A percentile compares a stretch with the other conserved stretches of the same genome.
Conservation (phyloP, 2,797 vertebrate genomes). For the Taenioides sp. region DNA sequence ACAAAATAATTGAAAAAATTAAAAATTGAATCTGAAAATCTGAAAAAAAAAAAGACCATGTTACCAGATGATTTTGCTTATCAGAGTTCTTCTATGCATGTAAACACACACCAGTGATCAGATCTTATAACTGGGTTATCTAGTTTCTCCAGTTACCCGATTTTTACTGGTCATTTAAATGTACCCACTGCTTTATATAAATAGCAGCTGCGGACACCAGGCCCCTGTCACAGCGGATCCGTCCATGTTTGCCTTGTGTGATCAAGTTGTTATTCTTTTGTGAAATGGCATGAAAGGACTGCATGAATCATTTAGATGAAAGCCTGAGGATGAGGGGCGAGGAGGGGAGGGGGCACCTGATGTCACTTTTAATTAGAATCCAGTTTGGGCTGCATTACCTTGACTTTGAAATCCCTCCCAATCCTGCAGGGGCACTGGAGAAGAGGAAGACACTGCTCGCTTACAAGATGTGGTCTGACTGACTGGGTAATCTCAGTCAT, state of each 20-base stretch:
- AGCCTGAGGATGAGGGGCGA: slow-evolving; percentile 60
- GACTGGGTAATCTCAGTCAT: slow-evolving; percentile 57
- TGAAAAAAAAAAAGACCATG: no score
- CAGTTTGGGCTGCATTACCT: slow-evolving; percentile 73
- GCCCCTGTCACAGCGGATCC: slow-evolving; percentile 68
- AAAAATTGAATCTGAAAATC: no score
- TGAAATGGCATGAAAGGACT: slow-evolving; percentile 70
- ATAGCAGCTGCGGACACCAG: slow-evolving; percentile 52
- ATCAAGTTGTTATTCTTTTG: slow-evolving; percentile 74
- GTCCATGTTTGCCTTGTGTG: slow-evolving; percentile 65
- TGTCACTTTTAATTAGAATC: slow-evolving; percentile 82
- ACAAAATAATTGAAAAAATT: no score
- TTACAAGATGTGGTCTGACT: slow-evolving; percentile 71
- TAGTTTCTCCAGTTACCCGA: no score
- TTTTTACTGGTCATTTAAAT: no score
- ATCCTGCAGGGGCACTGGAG: slow-evolving; percentile 67
- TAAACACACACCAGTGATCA: background rate
- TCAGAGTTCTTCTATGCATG: no score
- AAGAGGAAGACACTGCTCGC: slow-evolving; percentile 52
- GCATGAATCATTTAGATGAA: slow-evolving; percentile 82
- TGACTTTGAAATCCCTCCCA: slow-evolving; percentile 76
- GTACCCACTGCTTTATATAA: slow-evolving; percentile 54
- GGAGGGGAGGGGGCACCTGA: slow-evolving; percentile 68
- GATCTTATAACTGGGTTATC: no score
- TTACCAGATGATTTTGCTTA: no score